Base-by-base conservation (phyloP, 2,888 invertebrate species). In the Drosophila niveifrons region DNA sequence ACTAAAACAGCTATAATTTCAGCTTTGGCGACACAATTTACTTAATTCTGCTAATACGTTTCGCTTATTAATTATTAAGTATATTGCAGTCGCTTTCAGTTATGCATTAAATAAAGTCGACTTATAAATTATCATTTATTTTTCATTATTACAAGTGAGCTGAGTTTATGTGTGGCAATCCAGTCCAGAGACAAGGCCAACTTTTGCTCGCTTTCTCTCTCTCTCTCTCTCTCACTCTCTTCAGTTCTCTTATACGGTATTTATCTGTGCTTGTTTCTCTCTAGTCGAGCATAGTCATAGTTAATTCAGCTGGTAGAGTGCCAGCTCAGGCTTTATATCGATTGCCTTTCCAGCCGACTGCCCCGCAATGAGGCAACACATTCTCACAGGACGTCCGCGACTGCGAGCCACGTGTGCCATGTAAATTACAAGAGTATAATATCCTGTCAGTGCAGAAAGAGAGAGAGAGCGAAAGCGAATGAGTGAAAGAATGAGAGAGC, bases 341-440 rank as follows among this genome's bases (percentile, higher is more conserved):
- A 84, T 84, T 82, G 82, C 80, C 65, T 64, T 80, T 83, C 65
- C 78, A 77, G 67, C 65, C 64, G 75, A 74, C 64, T 81, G 79
- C 55, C 62, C 57, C 66, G 73, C 85, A 75, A 69, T 62, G 72
- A 66, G 72, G 69, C 67, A 85, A 63, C 56, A 52, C 55, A 56
- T 44, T 66, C 82, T 67, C 84, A 66, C 66, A 83, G 82, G 75
- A 78, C 75, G 31, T 65, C 4, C 6, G 41, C 55, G 36, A n/a
- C 36, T 36, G 70, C 68, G 67, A 67, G 67, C 66, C 75, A 82
- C 77, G 79, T 79, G 77, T 82, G 78, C 71, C 69, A 79, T 85
- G 86, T 74, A 79, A 79, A 82, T 82, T 79, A 82, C 88, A 79
- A 81, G 72, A 67, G 78, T 84, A 73, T 86, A 79, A 83, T 80